Percentiles rank a stretch among this genome's conserved stretches.
Conservation (phyloP, 2,113 vertebrate genomes). For the Lonchura striata region DNA sequence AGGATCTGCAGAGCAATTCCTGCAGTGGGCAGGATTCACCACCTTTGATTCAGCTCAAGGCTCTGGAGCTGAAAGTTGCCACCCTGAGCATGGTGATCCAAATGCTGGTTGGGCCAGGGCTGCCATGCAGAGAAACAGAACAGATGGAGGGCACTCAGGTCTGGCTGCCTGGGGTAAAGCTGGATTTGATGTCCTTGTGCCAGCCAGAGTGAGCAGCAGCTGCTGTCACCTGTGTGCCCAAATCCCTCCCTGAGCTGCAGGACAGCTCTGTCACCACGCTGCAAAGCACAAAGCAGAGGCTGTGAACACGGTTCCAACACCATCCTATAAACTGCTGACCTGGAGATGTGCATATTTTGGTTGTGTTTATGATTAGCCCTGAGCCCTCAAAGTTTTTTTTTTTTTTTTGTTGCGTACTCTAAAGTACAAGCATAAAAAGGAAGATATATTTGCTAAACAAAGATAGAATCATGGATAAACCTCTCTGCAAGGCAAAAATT, state of each 20-base stretch:
- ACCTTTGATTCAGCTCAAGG: background rate
- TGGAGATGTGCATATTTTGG: background rate
- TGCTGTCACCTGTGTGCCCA: background rate
- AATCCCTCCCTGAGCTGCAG: background rate
- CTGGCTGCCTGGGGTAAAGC: background rate
- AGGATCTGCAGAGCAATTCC: background rate
- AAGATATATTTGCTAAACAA: background rate
- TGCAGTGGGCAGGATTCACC: background rate
- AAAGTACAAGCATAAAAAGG: background rate
- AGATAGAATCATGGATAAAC: background rate
- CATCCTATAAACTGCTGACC: background rate
- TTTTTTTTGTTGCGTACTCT: background rate
- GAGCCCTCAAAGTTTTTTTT: background rate
- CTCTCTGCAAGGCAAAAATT: background rate
- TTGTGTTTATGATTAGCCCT: background rate
- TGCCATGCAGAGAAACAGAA: background rate
- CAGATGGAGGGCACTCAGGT: rapidly evolving
- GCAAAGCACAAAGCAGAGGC: background rate
- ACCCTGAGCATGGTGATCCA: background rate
- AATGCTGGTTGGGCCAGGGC: background rate
- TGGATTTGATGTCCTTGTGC: background rate
- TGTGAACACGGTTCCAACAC: rapidly evolving
- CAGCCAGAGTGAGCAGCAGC: background rate
- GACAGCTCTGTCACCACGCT: background rate
- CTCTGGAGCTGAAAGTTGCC: background rate